Base-by-base conservation (phyloP, 2,888 invertebrate genomes). In the Drosophila acutilabella region DNA sequence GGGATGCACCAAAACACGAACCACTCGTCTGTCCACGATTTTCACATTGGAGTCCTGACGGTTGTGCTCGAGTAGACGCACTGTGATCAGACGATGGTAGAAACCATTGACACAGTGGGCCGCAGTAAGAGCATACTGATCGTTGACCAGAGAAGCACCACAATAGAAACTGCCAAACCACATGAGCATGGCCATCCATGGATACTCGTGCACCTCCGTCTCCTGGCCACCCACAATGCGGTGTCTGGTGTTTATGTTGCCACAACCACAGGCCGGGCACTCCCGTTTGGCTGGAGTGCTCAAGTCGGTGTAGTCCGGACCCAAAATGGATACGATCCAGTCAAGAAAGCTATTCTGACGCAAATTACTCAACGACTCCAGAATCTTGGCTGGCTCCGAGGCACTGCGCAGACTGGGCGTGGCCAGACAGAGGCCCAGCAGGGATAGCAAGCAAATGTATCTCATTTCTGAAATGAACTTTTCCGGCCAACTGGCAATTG, bases 221-320 rank as follows among this genome's bases (percentile, higher is more conserved):
- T 96, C 96, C 51, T 95, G 93, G 0, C 97, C 97, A 1, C 96
- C 97, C 0, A 97, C 96, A 66, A 97, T 96, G 53, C 96, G 94
- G 45, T 95, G 94, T 1, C 89, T 80, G 5, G 95, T 95, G 67
- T 95, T 95, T 0, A 95, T 93, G 65, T 95, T 91, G 4, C 96
- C 97, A 80, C 96, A 96, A 81, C 93, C 78, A 41, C 91, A 91
- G 7, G 86, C 78, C 0, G 82, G 33, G 30, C 91, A 91, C 20
- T 89, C 83, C 7, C 85, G 67, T 51, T 86, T 87, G 11, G 81
- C 73, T 1, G 88, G 80, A 30, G 42, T 62, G 36, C 38, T 64
- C 30, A 77, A 40, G 41, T 77, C 69, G 0, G 76, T 50, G 20
- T 74, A 72, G 13, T 87, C 67, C 20, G 80, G 90, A 0, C 86